Percentiles rank a stretch among this genome's conserved stretches.
Evolutionary conservation across 2,888 invertebrate genomes (phyloP).

Genomic region (Lamproptera curius): DNA sequence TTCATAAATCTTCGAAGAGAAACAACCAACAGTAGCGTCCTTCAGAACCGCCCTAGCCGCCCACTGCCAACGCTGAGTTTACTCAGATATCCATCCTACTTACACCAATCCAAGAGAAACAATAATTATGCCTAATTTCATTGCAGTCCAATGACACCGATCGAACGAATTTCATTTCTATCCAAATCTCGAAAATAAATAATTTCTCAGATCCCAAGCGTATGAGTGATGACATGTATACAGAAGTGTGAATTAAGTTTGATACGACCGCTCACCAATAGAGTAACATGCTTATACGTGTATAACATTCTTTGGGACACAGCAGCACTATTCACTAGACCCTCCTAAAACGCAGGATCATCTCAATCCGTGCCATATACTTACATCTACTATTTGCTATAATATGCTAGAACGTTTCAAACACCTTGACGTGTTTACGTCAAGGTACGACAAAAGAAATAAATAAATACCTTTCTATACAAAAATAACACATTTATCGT

Average conservation of each 20-base stretch:
- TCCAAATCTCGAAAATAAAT: slow-evolving; percentile 16
- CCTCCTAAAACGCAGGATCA: slow-evolving; percentile 70
- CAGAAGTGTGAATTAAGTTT: slow-evolving; percentile 32
- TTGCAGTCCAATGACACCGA: slow-evolving; percentile 39
- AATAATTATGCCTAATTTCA: slow-evolving; percentile 40
- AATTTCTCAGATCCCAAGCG: slow-evolving; percentile 44
- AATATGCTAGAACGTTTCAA: slow-evolving; percentile 43
- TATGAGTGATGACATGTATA: slow-evolving; percentile 31
- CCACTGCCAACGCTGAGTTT: slow-evolving; percentile 54
- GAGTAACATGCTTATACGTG: slow-evolving; percentile 50
- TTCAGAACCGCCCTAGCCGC: slow-evolving; percentile 32
- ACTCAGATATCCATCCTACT: slow-evolving; percentile 46
- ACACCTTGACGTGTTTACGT: slow-evolving; percentile 55
- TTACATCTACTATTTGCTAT: slow-evolving; percentile 65
- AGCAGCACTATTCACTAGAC: slow-evolving; percentile 65
- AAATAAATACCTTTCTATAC: slow-evolving; percentile 76
- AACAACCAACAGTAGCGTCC: slow-evolving; percentile 56
- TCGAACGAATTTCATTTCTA: slow-evolving; percentile 33
- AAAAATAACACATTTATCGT: slow-evolving; percentile 71
- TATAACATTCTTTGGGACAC: slow-evolving; percentile 74
- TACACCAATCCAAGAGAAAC: slow-evolving; percentile 49
- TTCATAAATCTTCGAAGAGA: slow-evolving; percentile 56
- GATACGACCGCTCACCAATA: slow-evolving; percentile 39
- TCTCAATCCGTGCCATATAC: slow-evolving; percentile 64
- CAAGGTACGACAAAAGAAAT: slow-evolving; percentile 64